Conservation (phyloP, 2,797 vertebrate species). For the Cynopterus sphinx region DNA sequence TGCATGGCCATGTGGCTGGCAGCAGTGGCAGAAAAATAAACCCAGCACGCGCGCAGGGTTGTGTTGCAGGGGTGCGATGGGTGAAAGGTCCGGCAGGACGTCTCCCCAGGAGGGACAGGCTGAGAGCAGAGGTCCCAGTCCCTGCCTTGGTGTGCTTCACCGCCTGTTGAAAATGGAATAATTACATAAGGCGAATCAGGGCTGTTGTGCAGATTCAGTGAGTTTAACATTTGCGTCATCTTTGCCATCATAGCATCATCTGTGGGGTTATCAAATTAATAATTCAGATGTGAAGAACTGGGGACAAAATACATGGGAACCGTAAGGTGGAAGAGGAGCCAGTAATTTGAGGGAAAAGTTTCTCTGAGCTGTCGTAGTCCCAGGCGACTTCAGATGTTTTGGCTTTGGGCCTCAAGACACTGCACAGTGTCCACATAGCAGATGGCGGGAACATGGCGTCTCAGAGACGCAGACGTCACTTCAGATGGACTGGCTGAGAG, state of each 20-base stretch:
- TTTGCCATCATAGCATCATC: background rate
- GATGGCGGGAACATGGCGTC: background rate
- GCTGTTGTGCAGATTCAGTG: background rate
- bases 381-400: background rate
- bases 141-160: background rate
- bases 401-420: background rate
- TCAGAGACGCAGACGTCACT: background rate
- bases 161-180: background rate
- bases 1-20: background rate
- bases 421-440: background rate
- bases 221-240: background rate
- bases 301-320: background rate
- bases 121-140: background rate
- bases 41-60: background rate
- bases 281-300: background rate
- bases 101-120: too few relatives aligned
- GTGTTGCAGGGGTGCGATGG: background rate
- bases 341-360: background rate
- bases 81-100: background rate
- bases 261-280: background rate
- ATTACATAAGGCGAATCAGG: background rate
- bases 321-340: background rate
- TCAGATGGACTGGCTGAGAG: background rate
- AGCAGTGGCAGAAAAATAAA: background rate
- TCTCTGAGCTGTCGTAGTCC: background rate